Conservation (phyloP, 2,888 invertebrate genomes). For the Boloria selene region DNA sequence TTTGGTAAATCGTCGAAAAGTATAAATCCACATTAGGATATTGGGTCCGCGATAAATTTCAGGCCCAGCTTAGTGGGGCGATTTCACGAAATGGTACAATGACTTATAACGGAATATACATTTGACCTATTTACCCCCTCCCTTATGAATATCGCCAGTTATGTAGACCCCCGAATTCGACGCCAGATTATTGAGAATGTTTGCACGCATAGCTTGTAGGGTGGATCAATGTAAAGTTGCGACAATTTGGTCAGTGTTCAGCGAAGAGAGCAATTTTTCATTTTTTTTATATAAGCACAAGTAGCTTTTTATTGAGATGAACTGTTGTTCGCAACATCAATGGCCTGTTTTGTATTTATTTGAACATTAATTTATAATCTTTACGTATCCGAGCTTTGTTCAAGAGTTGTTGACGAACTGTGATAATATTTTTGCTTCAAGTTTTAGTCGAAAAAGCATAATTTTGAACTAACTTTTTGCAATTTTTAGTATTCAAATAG, state of each 20-base stretch:
- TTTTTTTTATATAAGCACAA: constrained; percentile 35
- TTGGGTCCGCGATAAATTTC: constrained; percentile 63
- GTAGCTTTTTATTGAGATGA: constrained; percentile 32
- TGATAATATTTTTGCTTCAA: too few relatives aligned
- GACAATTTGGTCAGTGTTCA: constrained; percentile 41
- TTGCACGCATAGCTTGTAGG: constrained; percentile 29
- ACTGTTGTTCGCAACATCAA: constrained; percentile 20
- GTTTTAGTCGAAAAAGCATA: too few relatives aligned
- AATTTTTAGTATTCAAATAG: too few relatives aligned
- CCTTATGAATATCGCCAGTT: constrained; percentile 43
- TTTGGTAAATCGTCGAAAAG: constrained; percentile 37
- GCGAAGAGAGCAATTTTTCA: constrained; percentile 41
- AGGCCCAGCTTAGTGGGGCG: constrained; percentile 63
- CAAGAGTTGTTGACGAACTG: too few relatives aligned
- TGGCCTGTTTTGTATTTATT: constrained; percentile 3
- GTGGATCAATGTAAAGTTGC: constrained; percentile 43
- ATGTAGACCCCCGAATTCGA: constrained; percentile 29
- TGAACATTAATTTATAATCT: too few relatives aligned
- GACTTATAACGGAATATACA: constrained; percentile 74
- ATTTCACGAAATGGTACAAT: constrained; percentile 67
- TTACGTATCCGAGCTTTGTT: too few relatives aligned
- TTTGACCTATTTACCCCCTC: constrained; percentile 64
- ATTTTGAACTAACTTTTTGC: too few relatives aligned
- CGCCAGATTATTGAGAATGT: constrained; percentile 28
- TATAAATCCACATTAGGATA: constrained; percentile 54